Evolutionary conservation across 2,888 invertebrate genomes (phyloP), one percentile per base, ranked within the genome.

Genomic region (Frankliniella fusca): DNA sequence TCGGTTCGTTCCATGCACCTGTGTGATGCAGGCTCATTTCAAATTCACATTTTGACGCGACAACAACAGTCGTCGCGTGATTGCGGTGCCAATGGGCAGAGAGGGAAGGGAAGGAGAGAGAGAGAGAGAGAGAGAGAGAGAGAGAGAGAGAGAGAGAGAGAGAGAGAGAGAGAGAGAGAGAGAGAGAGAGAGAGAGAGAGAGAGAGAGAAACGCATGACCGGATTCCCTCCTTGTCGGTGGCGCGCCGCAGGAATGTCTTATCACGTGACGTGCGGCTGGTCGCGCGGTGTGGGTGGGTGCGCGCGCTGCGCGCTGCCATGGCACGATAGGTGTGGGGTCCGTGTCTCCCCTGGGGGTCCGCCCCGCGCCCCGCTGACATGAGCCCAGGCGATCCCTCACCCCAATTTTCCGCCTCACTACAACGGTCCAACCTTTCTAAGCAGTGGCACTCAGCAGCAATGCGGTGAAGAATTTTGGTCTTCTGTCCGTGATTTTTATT

Each of bases 101-200:
- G 50, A 23, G 50, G 81, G 50, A 49, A 23, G 49, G 50, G 81
- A 48, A 20, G 23, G 49, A 81, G 7, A 48, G 48, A 48, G 2
- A 48, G 27, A 48, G 20, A n/a, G 49, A 48, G 20, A n/a, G 48
- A 81, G 3, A 10, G 20, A 54, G 2, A 50, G 18, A n/a, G 20
- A 28, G 54, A 81, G 9, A n/a, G 61, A 28, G 7, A 50, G 61
- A 81, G 61, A 38, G 61, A 54, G 54, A 50, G 54, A 54, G 54
- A 38, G 11, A 81, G 54, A 54, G n/a, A 48, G 10, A 48, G 49
- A 48, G 50, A 48, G 10, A 81, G 81, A 48, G 20, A 20, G 49
- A 81, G 10, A 48, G 50, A 50, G 20, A 48, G 81, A 81, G 50
- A 50, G 10, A 81, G 81, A 81, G 50, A 81, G 49, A 10, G 10